Conservation (phyloP, 2,113 vertebrate species). For the Microcebus tavaratra region DNA sequence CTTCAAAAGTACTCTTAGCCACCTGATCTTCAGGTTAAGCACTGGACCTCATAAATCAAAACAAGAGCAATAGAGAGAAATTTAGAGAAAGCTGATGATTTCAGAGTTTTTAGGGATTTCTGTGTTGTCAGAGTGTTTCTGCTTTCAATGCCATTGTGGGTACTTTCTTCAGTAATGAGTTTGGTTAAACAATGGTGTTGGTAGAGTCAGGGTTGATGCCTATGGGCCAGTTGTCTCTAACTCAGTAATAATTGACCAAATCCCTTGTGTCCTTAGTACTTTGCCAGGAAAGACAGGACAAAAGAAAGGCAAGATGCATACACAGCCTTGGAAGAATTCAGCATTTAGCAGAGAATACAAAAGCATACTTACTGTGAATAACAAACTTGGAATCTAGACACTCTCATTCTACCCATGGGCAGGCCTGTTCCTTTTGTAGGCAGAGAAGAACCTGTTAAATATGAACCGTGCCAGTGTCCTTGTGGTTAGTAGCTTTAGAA, state of each 20-base stretch:
- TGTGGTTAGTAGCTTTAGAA: not conserved
- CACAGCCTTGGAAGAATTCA: not conserved
- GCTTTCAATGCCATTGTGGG: not conserved
- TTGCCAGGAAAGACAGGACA: not conserved
- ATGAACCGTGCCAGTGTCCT: not conserved
- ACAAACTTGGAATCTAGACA: not conserved
- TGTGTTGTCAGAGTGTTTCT: not conserved
- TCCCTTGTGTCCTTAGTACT: not conserved
- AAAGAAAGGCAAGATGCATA: not conserved
- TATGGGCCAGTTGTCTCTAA: not conserved
- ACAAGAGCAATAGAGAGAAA: not conserved
- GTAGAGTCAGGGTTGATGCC: not conserved
- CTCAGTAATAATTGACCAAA: not conserved
- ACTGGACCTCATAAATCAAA: not conserved
- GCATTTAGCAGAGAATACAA: conserved; percentile 16
- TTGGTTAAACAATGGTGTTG: not conserved
- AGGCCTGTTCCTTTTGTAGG: not conserved
- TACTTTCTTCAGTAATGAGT: not conserved
- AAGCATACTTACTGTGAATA: not conserved
- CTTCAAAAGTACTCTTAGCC: not conserved
- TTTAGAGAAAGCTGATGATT: not conserved
- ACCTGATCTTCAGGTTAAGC: not conserved
- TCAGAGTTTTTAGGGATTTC: not conserved
- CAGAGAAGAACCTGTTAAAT: not conserved
- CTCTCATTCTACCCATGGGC: not conserved